A percentile compares a stretch with the other conserved stretches of the same genome.
Conservation (phyloP, 1,140 invertebrate species). For the Coelopa frigida region DNA sequence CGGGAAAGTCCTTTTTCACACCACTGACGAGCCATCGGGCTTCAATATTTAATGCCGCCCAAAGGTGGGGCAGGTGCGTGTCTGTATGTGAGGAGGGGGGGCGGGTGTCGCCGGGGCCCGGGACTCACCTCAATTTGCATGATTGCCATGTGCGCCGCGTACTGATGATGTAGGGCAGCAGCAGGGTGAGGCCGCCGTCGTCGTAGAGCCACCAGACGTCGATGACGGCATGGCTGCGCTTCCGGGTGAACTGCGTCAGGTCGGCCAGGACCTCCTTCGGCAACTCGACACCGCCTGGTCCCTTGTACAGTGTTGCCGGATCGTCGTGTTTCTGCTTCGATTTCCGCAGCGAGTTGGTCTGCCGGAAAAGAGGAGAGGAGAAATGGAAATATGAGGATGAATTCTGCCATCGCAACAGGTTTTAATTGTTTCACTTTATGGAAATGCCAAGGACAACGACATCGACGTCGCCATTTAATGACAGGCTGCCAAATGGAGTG, state of each 20-base stretch:
- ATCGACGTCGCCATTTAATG: too few relatives aligned
- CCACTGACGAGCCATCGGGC: too few relatives aligned
- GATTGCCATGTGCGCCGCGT: slow-evolving; percentile 78
- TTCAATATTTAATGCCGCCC: too few relatives aligned
- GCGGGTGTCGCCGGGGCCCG: background rate
- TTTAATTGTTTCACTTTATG: too few relatives aligned
- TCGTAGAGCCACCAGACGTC: slow-evolving; percentile 99
- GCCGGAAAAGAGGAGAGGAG: too few relatives aligned
- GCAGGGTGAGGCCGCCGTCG: slow-evolving; percentile 77
- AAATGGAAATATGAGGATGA: too few relatives aligned
- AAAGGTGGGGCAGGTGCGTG: too few relatives aligned
- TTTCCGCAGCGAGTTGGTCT: slow-evolving; percentile 38
- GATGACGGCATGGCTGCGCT: slow-evolving; percentile 71
- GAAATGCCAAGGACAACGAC: too few relatives aligned
- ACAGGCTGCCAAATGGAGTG: too few relatives aligned
- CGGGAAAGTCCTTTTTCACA: too few relatives aligned
- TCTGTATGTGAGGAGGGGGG: too few relatives aligned
- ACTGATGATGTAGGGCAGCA: slow-evolving; percentile 84
- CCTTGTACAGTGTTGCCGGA: slow-evolving; percentile 43
- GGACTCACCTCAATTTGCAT: slow-evolving; percentile 69
- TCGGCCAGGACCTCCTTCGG: slow-evolving; percentile 58
- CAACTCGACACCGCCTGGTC: slow-evolving; percentile 49
- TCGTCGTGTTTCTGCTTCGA: slow-evolving; percentile 41
- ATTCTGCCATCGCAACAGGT: too few relatives aligned
- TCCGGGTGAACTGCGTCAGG: slow-evolving; percentile 65